Evolutionary conservation across 2,113 vertebrate species (phyloP).

Genomic region (Neotoma lepida): DNA sequence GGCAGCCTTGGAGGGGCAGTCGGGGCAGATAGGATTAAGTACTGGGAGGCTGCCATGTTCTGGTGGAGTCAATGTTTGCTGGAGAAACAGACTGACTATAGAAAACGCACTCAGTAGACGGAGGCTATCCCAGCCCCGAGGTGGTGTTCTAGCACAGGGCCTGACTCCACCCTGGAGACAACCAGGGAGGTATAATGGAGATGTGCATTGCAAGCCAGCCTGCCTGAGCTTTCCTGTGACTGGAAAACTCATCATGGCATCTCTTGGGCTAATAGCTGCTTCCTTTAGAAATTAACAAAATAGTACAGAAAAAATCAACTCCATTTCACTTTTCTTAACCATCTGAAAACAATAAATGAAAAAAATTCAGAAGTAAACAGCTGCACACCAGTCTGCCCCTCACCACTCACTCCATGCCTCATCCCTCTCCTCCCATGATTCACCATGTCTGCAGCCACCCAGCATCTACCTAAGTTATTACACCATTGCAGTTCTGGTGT

Average conservation of each 20-base stretch:
- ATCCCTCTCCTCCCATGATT: not conserved
- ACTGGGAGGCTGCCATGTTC: not conserved
- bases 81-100: not conserved
- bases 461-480: not conserved
- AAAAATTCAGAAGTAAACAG: not conserved
- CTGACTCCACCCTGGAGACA: not conserved
- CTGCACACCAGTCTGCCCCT: not conserved
- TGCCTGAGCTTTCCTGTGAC: not conserved
- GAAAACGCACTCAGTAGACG: not conserved
- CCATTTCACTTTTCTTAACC: not conserved
- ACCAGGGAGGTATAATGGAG: not conserved
- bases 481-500: not conserved
- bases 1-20: not conserved
- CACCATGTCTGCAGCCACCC: not conserved
- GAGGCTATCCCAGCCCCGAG: not conserved
- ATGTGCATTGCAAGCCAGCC: not conserved
- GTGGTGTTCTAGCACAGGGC: rapidly evolving
- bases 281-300: not conserved
- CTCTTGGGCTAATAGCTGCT: not conserved
- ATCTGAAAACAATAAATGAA: not conserved
- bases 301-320: not conserved
- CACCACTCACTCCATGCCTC: not conserved
- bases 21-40: not conserved
- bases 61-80: not conserved
- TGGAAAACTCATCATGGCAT: not conserved